Conservation (phyloP, 2,888 invertebrate genomes). For the Morpho helenor region DNA sequence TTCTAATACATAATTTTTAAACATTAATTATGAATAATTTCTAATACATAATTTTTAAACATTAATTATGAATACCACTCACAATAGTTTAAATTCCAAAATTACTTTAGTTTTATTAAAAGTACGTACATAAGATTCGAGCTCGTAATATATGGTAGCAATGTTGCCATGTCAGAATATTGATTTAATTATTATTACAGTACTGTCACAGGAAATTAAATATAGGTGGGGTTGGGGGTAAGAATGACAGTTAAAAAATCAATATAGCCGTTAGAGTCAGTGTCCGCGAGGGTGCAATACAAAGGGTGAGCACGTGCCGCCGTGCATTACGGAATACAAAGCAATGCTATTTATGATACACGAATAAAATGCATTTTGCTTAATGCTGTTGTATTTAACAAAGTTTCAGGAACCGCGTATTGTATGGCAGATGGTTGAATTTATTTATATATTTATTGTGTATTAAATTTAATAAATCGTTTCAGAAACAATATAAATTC, state of each 20-base stretch:
- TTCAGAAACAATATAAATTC: no score
- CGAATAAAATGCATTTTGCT: background rate
- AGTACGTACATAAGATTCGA: no score
- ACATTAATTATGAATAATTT: no score
- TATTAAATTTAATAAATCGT: no score
- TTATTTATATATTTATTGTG: no score
- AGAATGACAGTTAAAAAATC: constrained; percentile 74
- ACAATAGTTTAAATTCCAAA: no score
- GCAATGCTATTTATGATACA: constrained; percentile 16
- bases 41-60: no score
- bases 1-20: no score
- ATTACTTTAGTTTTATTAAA: no score
- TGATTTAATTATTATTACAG: constrained; percentile 9
- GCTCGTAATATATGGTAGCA: no score
- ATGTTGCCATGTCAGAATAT: background rate
- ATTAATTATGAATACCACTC: no score
- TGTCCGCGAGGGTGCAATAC: constrained; percentile 67
- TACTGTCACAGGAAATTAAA: constrained; percentile 16
- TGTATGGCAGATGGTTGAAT: background rate
- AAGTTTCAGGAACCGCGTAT: background rate
- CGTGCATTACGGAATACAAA: constrained; percentile 28
- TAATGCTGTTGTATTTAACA: background rate
- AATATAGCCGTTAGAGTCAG: constrained; percentile 70
- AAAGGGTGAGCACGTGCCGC: constrained; percentile 49
- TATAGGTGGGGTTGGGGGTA: constrained; percentile 28